phyloP scores from a whole-genome alignment of 2,797 vertebrate species.

The Pseudocheirus occidentalis region DNA sequence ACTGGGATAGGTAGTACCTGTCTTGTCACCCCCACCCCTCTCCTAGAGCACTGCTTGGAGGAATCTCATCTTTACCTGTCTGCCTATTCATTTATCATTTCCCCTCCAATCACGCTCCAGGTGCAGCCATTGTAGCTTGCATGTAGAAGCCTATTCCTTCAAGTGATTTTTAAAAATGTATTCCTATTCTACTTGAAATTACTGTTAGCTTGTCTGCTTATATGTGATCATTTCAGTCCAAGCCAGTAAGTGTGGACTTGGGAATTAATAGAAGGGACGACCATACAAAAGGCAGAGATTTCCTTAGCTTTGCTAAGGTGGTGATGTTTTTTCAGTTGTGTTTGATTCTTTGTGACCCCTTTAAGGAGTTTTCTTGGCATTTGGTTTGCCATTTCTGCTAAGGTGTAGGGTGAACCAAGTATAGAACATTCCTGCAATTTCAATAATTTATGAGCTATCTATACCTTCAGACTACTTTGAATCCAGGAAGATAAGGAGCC shows the following conservation, averaged over 20 bases:
- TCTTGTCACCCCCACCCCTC: not conserved
- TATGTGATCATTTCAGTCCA: not conserved
- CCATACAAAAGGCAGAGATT: not conserved
- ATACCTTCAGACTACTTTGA: not conserved
- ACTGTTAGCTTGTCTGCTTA: not conserved
- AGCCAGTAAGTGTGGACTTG: not conserved
- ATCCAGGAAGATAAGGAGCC: not conserved
- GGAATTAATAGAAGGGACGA: not conserved
- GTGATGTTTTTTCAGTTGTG: not conserved
- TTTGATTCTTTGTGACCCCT: not conserved
- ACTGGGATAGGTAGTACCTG: not conserved
- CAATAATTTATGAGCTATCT: not conserved
- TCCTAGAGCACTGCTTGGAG: not conserved
- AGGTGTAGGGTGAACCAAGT: not conserved
- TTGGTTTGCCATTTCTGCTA: not conserved
- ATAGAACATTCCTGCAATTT: not conserved
- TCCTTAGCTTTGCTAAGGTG: not conserved
- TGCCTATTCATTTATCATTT: not conserved
- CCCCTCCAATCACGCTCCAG: not conserved
- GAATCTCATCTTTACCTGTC: not conserved
- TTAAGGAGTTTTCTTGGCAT: not conserved
- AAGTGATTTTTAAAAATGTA: not conserved
- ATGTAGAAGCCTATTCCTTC: not conserved
- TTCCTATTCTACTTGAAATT: not conserved
- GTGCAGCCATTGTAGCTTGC: not conserved